Percentiles rank a stretch among this genome's conserved stretches.
Evolutionary conservation across 2,888 invertebrate species (phyloP).

Genomic region (Melanargia galathea): DNA sequence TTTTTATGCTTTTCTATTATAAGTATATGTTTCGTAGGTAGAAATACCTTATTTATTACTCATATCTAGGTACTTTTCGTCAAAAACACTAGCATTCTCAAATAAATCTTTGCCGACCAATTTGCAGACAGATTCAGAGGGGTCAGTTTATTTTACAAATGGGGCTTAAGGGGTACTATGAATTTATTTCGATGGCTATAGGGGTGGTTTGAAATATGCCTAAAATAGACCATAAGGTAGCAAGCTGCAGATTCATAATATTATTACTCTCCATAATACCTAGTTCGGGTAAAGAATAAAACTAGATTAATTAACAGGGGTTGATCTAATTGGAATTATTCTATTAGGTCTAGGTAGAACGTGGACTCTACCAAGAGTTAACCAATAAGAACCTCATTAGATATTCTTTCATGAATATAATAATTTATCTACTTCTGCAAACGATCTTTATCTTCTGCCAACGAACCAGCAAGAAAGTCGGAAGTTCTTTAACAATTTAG

Average conservation of each 20-base stretch:
- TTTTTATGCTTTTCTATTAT: too few relatives aligned
- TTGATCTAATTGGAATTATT: too few relatives aligned
- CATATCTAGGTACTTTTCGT: too few relatives aligned
- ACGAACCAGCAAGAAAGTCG: neutral
- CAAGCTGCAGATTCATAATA: neutral
- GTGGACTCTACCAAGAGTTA: too few relatives aligned
- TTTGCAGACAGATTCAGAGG: constrained; percentile 2
- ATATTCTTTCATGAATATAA: too few relatives aligned
- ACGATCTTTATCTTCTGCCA: neutral
- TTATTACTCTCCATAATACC: neutral
- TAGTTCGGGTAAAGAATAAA: too few relatives aligned
- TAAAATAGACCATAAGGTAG: too few relatives aligned
- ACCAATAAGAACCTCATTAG: too few relatives aligned
- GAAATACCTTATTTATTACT: too few relatives aligned
- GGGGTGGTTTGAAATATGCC: neutral
- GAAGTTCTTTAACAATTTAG: neutral
- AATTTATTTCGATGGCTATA: neutral
- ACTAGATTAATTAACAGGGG: too few relatives aligned
- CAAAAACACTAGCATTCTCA: neutral
- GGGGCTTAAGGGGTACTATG: neutral
- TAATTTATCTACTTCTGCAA: too few relatives aligned
- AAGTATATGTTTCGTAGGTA: neutral
- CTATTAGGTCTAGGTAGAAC: too few relatives aligned
- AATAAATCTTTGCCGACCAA: constrained; percentile 4
- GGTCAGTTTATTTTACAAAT: constrained; percentile 13